Percentiles rank a stretch among this genome's conserved stretches.
Evolutionary conservation across 2,113 vertebrate genomes (phyloP).

Genomic region (Macquaria australasica): DNA sequence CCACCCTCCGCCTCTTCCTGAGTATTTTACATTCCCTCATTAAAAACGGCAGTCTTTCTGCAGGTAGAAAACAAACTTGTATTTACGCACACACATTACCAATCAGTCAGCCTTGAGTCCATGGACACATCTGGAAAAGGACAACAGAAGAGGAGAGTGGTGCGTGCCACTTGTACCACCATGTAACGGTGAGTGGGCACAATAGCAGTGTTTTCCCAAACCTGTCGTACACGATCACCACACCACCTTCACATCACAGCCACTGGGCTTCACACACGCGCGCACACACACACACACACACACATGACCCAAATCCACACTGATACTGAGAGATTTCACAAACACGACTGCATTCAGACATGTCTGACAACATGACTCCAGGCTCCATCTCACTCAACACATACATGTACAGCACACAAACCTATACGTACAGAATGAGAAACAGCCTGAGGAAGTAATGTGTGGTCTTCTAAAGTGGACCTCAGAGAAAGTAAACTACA

Average conservation of each 20-base stretch:
- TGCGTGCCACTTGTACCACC: conserved; percentile 18
- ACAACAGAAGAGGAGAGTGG: not conserved
- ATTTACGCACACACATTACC: conserved; percentile 24
- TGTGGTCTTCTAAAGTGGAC: not conserved
- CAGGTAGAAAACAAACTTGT: conserved; percentile 42
- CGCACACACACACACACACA: conserved; percentile 20
- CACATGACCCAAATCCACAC: conserved; percentile 57
- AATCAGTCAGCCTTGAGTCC: conserved; percentile 10
- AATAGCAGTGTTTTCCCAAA: conserved; percentile 36
- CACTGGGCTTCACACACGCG: conserved; percentile 42
- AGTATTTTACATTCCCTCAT: conserved; percentile 58
- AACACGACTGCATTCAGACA: conserved; percentile 45
- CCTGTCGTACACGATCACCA: conserved; percentile 51
- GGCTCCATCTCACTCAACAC: conserved; percentile 31
- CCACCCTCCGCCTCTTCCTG: conserved; percentile 2
- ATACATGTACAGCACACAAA: not conserved
- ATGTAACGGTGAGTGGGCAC: conserved; percentile 12
- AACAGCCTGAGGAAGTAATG: not conserved
- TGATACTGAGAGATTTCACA: conserved; percentile 53
- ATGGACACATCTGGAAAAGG: conserved; percentile 2
- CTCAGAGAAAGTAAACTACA: not conserved
- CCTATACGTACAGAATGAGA: not conserved
- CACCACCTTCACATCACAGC: conserved; percentile 48
- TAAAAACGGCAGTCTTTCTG: conserved; percentile 52
- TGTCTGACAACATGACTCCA: conserved; percentile 56